Percentiles rank a stretch among this genome's conserved stretches.
These are phyloP conservation scores for Metridium senile DNA, from an alignment of 92 coral and sea anemone genomes.

Conservation along the genomic window DNA sequence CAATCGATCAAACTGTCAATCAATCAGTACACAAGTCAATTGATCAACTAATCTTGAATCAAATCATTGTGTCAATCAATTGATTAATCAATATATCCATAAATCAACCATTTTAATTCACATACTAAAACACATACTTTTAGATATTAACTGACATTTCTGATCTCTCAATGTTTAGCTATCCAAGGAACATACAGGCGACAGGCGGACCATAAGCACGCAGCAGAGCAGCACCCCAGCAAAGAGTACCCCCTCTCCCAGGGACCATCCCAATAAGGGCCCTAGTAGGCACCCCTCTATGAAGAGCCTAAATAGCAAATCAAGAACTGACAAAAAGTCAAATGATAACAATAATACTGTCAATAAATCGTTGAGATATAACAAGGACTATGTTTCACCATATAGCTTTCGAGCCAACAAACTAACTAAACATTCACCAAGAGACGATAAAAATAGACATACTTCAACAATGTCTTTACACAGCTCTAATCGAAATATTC, in stretches of 20 bases:
- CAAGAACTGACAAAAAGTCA: conserved; percentile 19
- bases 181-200: conserved; percentile 47
- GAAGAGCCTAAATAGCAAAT: conserved; percentile 20
- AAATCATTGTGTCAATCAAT: background rate
- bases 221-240: conserved; percentile 40
- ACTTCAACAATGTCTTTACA: conserved; percentile 3
- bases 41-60: background rate
- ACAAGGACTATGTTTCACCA: conserved; percentile 2
- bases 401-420: conserved; percentile 1
- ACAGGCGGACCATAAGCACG: conserved; percentile 37
- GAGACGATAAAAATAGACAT: conserved; percentile 3
- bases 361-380: background rate
- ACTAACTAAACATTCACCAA: conserved; percentile 5
- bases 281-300: conserved; percentile 29
- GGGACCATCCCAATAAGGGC: conserved; percentile 29
- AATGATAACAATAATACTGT: conserved; percentile 18
- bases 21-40: background rate
- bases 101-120: background rate
- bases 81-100: background rate
- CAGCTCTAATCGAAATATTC: conserved; percentile 10
- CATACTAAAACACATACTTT: background rate
- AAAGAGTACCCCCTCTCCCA: conserved; percentile 52
- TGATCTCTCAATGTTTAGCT: conserved; percentile 35
- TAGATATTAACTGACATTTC: no score
- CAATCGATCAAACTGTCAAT: background rate